Conservation (phyloP, 2,113 vertebrate species). For the Chrysemys picta region DNA sequence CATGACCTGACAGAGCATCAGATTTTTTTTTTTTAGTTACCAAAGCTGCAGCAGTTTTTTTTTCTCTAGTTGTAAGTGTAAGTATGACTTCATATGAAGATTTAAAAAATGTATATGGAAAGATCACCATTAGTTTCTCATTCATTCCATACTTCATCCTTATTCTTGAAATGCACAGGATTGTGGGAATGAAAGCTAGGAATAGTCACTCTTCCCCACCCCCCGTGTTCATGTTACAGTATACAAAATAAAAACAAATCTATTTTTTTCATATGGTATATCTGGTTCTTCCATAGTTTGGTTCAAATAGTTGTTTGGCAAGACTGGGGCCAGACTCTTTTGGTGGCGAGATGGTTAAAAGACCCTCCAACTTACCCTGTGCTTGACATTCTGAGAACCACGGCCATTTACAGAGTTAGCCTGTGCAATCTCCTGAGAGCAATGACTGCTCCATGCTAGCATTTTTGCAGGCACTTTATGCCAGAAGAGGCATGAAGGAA, state of each 20-base stretch:
- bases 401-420: neutral
- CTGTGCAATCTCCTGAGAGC: neutral
- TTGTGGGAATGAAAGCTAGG: neutral
- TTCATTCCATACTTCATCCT: neutral
- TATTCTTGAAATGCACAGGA: neutral
- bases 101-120: neutral
- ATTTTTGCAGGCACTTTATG: neutral
- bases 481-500: neutral
- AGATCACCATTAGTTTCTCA: neutral
- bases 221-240: neutral
- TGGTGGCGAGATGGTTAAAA: neutral
- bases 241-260: neutral
- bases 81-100: neutral
- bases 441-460: neutral
- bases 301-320: neutral
- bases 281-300: neutral
- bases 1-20: neutral
- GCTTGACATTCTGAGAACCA: neutral
- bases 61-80: neutral
- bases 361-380: rapidly evolving
- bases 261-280: neutral
- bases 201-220: neutral
- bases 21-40: neutral
- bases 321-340: neutral
- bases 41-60: neutral